Percentiles rank a stretch among this genome's conserved stretches.
Conservation (phyloP, 2,888 invertebrate species). For the Fragum whitleyi region DNA sequence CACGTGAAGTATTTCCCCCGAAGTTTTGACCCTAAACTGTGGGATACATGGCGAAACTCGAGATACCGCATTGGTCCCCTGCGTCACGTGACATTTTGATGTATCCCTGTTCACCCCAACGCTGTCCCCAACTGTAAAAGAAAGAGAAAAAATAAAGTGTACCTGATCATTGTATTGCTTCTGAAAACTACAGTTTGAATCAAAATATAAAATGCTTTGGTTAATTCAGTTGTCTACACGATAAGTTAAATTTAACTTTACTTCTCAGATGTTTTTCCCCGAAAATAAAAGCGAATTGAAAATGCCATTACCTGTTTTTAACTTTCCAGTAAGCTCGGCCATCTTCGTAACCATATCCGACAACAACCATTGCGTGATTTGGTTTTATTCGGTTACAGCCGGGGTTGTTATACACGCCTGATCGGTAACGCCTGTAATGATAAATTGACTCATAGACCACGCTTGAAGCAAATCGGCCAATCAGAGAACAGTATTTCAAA, state of each 20-base stretch:
- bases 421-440: neutral
- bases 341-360: neutral
- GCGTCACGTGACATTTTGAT: slow-evolving; percentile 8
- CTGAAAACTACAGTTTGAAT: too few relatives aligned
- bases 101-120: slow-evolving; percentile 2
- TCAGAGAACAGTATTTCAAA: too few relatives aligned
- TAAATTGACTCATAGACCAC: too few relatives aligned
- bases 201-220: too few relatives aligned
- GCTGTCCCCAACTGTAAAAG: neutral
- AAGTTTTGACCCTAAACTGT: neutral
- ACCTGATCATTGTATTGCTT: too few relatives aligned
- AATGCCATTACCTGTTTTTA: slow-evolving; percentile 9
- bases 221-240: too few relatives aligned
- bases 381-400: neutral
- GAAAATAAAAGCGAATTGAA: too few relatives aligned
- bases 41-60: neutral
- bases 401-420: neutral
- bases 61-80: slow-evolving; percentile 1
- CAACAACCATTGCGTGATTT: neutral
- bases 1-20: too few relatives aligned
- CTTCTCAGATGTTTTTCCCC: too few relatives aligned
- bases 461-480: too few relatives aligned
- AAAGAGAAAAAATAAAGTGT: too few relatives aligned
- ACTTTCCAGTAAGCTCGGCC: neutral
- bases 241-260: too few relatives aligned